Conservation (phyloP, 1,140 invertebrate genomes). For the Pantala flavescens region DNA sequence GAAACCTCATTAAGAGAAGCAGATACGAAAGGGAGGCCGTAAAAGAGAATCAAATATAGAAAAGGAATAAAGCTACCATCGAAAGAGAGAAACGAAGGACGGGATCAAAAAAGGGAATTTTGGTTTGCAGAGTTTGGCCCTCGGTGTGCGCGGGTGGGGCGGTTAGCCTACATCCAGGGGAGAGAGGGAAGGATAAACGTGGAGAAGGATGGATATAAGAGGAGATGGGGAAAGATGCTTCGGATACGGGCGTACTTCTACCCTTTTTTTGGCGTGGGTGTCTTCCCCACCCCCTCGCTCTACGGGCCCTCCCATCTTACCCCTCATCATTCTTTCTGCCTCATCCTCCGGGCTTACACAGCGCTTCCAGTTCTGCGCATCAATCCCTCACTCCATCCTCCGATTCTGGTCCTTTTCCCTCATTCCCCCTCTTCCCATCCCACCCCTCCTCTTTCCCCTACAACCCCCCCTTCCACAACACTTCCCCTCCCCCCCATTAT, state of each 20-base stretch:
- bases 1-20: too few species aligned
- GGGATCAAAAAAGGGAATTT: too few species aligned
- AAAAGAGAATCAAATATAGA: too few species aligned
- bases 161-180: too few species aligned
- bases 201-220: conserved; percentile 3
- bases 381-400: conserved; percentile 22
- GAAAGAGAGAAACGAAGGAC: too few species aligned
- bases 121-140: too few species aligned
- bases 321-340: conserved; percentile 19
- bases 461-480: conserved; percentile 18
- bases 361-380: conserved; percentile 22
- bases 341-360: conserved; percentile 15
- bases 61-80: too few species aligned
- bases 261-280: conserved; percentile 16
- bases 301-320: conserved; percentile 15
- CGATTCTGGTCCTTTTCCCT: conserved; percentile 22
- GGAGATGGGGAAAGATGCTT: neutral
- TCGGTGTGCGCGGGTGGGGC: too few species aligned
- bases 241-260: neutral
- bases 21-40: too few species aligned
- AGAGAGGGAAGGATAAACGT: neutral
- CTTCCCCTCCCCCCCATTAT: conserved; percentile 27
- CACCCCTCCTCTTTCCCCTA: conserved; percentile 15
- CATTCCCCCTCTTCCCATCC: conserved; percentile 17
- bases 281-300: too few species aligned